Base-by-base conservation (phyloP, 1,140 invertebrate genomes). In the Theocolax elegans region DNA sequence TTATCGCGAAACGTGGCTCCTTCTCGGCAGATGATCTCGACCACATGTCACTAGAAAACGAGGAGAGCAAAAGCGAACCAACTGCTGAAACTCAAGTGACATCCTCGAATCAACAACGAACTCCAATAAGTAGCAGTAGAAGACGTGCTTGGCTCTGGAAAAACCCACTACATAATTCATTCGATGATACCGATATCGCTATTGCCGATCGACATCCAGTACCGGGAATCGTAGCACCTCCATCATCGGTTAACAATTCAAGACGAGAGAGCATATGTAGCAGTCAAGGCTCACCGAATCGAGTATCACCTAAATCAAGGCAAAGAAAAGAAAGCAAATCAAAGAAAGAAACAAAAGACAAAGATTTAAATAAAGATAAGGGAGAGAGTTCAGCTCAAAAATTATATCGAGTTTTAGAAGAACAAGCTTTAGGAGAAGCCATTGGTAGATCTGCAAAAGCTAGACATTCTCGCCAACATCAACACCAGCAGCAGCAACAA, bases 341-440 rank as follows among this genome's bases (percentile, higher is more conserved):
- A 38, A 72, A 67, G 35, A 75, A 73, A 51, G 78, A 80, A 19
- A 80, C 77, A 9, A 79, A 75, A 10, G 75, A 77, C 25, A 78
- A 82, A 10, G 19, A 21, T 9, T 49, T 64, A 38, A 49, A 63
- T 27, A 29, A 17, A 4, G 12, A 29, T 9, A 31, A 54, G 35
- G 29, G 17, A n/a, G 12, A 8, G 4, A 15, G 0, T 8, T 23
- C 46, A 0, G 80, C 81, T 15, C 81, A 84, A 8, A 73, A 81
- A 38, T 73, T 87, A 1, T 86, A 85, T 70, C 77, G 83, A 60
- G 80, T 87, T 1, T 78, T 86, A 64, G 86, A 87, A 64, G 86
- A 86, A 65, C 80, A 82, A 35, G 79, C 80, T 23, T 76, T 85
- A 12, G 82, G 83, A 13, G 84, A 85, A 51, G 63, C 76, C 12